Base-by-base conservation (phyloP, 2,888 invertebrate genomes). In the Euclidia mi region DNA sequence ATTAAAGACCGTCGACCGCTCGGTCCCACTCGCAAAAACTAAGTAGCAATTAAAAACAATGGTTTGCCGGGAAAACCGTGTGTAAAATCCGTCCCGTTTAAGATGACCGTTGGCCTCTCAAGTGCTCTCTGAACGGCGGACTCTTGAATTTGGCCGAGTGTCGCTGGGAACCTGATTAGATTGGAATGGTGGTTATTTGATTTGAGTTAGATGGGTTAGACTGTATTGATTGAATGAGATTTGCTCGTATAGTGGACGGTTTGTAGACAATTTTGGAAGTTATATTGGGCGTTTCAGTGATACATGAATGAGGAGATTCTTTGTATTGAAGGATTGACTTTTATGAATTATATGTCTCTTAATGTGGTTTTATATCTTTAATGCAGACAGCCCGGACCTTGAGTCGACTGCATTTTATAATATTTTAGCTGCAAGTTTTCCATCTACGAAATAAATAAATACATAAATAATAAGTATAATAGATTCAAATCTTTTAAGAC, bases 31-130 rank as follows among this genome's bases (percentile, higher is more conserved):
- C 78, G 69, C 79, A 76, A 81, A 80, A 86, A 84, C 83, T 81
- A 84, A 88, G 87, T 80, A 80, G 82, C 87, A 88, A 90, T 89
- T 90, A 88, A 89, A 88, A 87, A 87, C 84, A 85, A 86, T 85
- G 84, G 82, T 50, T 53, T 51, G 50, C 68, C 64, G 72, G 81
- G 85, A 88, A 87, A 84, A 76, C 74, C 65, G 67, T 64, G 72
- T 60, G 53, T 65, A 68, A 65, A 77, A 78, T 56, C 72, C 78
- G 56, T 51, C 62, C 55, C 56, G 65, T 76, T 83, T 67, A 75
- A 82, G 79, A 77, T 71, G 76, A 71, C 74, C 70, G 66, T 65
- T 71, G 61, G 66, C 63, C 68, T 65, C 67, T 72, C 38, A 69
- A 87, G 82, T 64, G 81, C 77, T 62, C 86, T 85, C 71, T 46